These are phyloP conservation scores for Xenentodon cancila DNA, from an alignment of 2,797 vertebrate species.

Conservation along the genomic window DNA sequence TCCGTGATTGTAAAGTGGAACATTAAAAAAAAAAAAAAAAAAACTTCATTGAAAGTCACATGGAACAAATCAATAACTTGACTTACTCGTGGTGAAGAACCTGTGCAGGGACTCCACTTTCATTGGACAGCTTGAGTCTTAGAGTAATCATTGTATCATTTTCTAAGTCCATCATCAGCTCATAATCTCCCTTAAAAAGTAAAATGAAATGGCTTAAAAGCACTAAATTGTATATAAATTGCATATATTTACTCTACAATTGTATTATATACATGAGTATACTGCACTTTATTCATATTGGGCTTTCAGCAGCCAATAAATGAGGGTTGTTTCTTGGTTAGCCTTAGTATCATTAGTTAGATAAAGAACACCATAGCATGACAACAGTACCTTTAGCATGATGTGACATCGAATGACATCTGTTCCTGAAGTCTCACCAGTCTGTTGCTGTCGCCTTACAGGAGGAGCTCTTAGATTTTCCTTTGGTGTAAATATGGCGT, in stretches of 20 bases:
- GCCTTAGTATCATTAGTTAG: neutral
- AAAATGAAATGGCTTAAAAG: too few species aligned
- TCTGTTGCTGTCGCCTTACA: neutral
- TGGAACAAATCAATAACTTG: neutral
- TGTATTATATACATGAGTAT: too few species aligned
- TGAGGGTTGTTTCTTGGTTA: too few species aligned
- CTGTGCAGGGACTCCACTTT: constrained; percentile 55
- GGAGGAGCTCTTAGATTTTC: constrained; percentile 47
- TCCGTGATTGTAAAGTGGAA: too few species aligned
- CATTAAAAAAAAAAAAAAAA: neutral
- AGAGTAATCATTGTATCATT: constrained; percentile 31
- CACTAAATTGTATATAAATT: too few species aligned
- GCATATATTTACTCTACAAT: too few species aligned
- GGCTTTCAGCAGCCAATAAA: too few species aligned
- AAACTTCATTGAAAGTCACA: neutral
- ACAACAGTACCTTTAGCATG: constrained; percentile 66
- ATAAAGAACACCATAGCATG: neutral
- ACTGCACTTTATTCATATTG: too few species aligned
- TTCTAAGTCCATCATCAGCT: constrained; percentile 45
- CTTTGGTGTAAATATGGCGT: constrained; percentile 69
- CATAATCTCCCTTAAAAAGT: constrained; percentile 51
- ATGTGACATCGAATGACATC: constrained; percentile 61
- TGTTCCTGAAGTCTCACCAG: constrained; percentile 8
- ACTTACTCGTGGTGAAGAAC: constrained; percentile 59
- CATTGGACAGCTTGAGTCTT: constrained; percentile 42